Evolutionary conservation across 2,888 invertebrate species (phyloP), one percentile per base, ranked within the genome.

Genomic region (Drosophila putrida): DNA sequence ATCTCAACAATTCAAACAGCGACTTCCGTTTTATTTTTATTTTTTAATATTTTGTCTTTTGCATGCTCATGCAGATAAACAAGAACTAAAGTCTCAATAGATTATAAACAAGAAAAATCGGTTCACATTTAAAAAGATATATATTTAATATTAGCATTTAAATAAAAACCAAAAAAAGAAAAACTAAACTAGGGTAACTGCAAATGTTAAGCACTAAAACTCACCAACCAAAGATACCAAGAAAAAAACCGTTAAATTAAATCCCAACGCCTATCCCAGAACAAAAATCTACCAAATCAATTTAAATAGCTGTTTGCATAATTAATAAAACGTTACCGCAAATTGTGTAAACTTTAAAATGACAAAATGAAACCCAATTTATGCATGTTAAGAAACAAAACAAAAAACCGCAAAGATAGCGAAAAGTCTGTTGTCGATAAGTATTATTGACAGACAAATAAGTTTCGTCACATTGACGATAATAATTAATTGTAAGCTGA

Each of bases 401-500:
- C 59, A 54, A 57, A 39, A 75, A 62, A 78, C 60, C 55, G 75
- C 70, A 71, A 71, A 85, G 80, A 84, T 80, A 80, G 87, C 64
- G 78, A 83, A 83, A 91, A 86, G 91, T 92, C 92, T 92, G 92
- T 92, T 90, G 90, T 91, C 92, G 89, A 91, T 91, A 91, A 88
- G 77, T 84, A 89, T 91, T 92, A 90, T 90, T 90, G 90, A 89
- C 92, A 92, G 92, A 92, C 92, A 90, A 90, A 90, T 82, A 91
- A 86, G 75, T 74, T 93, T 93, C 92, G 92, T 93, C 92, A 93
- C 92, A 93, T 93, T 93, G 92, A 93, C 92, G 93, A 92, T 91
- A 91, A 92, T 91, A 91, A 91, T 89, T 90, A 90, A 90, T 80
- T 89, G 62, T 86, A 88, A 87, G 87, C 66, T 63, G 70, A 75